Conservation (phyloP, 1,140 invertebrate species). For the Melipona quadrifasciata region DNA sequence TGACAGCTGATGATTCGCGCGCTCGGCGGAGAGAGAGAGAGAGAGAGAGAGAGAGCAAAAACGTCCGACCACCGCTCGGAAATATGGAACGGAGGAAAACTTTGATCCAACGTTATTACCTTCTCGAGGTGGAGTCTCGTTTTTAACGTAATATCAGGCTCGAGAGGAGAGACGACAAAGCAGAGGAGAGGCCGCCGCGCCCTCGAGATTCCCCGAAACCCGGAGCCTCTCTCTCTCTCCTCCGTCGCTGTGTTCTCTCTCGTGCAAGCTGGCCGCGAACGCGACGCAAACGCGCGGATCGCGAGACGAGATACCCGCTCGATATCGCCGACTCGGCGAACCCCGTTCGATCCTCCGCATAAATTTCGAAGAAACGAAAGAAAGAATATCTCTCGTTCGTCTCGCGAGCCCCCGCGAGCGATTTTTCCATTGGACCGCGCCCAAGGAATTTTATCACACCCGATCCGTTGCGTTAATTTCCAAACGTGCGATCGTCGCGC, state of each 20-base stretch:
- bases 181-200: neutral
- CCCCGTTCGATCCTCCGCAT: neutral
- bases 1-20: conserved; percentile 9
- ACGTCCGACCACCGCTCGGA: conserved; percentile 19
- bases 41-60: neutral
- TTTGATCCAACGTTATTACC: conserved; percentile 81
- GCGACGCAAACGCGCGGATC: neutral
- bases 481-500: no score
- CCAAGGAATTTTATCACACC: neutral
- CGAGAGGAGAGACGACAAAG: neutral
- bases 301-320: neutral
- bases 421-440: neutral
- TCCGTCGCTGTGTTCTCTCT: neutral
- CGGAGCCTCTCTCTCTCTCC: neutral
- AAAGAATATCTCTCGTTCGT: neutral
- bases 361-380: neutral
- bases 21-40: neutral
- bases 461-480: no score
- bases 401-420: neutral
- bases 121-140: conserved; percentile 63
- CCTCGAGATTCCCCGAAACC: neutral
- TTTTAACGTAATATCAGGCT: conserved; percentile 17
- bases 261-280: neutral
- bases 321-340: neutral
- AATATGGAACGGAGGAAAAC: conserved; percentile 66